Base-by-base conservation (phyloP, 2,797 vertebrate species). In the Helarctos malayanus region DNA sequence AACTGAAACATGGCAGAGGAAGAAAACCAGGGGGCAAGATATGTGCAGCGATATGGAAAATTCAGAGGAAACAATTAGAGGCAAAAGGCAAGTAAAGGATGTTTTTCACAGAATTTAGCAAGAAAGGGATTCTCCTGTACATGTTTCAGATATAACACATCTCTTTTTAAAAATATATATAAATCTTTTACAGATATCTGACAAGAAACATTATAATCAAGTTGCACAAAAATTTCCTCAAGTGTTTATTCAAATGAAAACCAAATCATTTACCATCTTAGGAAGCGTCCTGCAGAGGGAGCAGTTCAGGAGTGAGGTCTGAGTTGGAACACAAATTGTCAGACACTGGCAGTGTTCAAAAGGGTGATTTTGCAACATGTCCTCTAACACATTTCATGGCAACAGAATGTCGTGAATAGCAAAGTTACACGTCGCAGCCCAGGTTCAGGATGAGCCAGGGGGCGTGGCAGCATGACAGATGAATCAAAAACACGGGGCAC, bases 301-400 rank as follows among this genome's bases (percentile, higher is more conserved):
- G 38, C 59, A 96, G 47, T 49, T 81, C 15, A 3, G 16, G 1
- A 56, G 27, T 41, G 93, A 78, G 59, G 94, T 96, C 25, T 27
- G 35, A 91, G 35, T 87, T 83, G 76, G 91, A 95, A 88, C 0
- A 2, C 49, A 95, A 29, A 83, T 96, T 27, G 23, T 71, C 68
- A 88, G 38, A 86, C 93, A 27, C 41, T 81, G 61, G n/a, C 79
- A 89, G 63, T 14, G 63, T n/a, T 61, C 19, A 63, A 63, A 76
- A n/a, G 78, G 56, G 80, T 35, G 57, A 89, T 80, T 93, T 80
- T 94, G 63, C 35, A 75, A n/a, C 27, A 49, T 89, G 76, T 54
- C 65, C 18, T 87, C 5, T 81, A 57, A 95, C 75, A 91, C 79
- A 82, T 96, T 97, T 92, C 52, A 81, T 81, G 89, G 96, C 69